A percentile compares a stretch with the other conserved stretches of the same genome.
phyloP scores from a whole-genome alignment of 2,113 vertebrate species.

The Mobula birostris region DNA sequence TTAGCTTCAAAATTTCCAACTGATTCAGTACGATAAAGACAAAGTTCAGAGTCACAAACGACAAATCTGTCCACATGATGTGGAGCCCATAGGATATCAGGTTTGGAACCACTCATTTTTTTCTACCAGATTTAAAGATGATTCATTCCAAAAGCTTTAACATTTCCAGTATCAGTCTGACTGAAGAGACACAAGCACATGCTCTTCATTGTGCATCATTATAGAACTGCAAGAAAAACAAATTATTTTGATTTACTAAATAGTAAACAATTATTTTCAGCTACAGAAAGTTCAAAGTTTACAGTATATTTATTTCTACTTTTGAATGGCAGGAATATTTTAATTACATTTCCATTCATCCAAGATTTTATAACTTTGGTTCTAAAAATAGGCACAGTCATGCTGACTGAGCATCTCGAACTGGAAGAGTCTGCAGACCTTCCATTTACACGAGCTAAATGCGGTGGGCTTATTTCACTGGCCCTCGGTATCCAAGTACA shows the following conservation, averaged over 20 bases:
- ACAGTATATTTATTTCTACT: not conserved
- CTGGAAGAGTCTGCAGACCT: too few relatives aligned
- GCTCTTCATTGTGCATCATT: not conserved
- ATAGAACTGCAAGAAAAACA: not conserved
- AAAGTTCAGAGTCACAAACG: slow-evolving; percentile 90
- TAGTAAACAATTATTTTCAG: not conserved
- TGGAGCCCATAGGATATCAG: slow-evolving; percentile 94
- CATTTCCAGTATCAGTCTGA: slow-evolving; percentile 33
- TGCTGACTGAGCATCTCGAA: too few relatives aligned
- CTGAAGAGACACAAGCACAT: not conserved
- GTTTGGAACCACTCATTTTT: slow-evolving; percentile 89
- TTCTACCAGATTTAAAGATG: slow-evolving; percentile 37
- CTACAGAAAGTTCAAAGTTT: not conserved
- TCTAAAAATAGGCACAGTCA: not conserved
- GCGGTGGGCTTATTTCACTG: too few relatives aligned
- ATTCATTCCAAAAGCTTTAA: slow-evolving; percentile 32
- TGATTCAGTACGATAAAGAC: slow-evolving; percentile 86
- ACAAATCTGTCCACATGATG: slow-evolving; percentile 92
- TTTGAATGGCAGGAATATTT: not conserved
- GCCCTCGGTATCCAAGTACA: too few relatives aligned
- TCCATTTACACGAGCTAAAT: too few relatives aligned
- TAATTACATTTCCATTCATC: not conserved
- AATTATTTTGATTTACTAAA: not conserved
- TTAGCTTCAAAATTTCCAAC: slow-evolving; percentile 74
- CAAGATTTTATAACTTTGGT: not conserved